Base-by-base conservation (phyloP, 2,113 vertebrate genomes). In the Vireo altiloquus region DNA sequence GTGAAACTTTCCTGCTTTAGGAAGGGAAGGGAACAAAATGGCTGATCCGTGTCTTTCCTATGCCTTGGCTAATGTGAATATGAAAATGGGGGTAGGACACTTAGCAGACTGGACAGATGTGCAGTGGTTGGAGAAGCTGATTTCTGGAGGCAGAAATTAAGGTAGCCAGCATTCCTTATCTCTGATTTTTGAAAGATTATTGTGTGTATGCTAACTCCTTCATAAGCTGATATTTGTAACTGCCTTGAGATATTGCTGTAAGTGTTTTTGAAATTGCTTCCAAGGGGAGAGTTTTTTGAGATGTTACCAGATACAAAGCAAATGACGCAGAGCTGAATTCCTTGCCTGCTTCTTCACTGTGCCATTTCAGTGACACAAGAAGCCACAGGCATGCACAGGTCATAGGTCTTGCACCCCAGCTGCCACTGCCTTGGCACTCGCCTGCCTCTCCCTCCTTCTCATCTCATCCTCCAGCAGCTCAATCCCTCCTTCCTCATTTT, bases 321-420 rank as follows among this genome's bases (percentile, higher is more conserved):
- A 85, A 63, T 66, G 68, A 81, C 3, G 2, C 75, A 83, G 42
- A 63, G 33, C 42, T 82, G 70, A 87, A 82, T 88, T 91, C 84
- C 61, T 77, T 50, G 53, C 54, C 84, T 88, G 47, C 15, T 50
- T 28, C 66, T 92, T 80, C 77, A 17, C 54, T 47, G 27, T 0
- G 0, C 42, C 5, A 10, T 70, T 83, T n/a, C 37, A 21, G 39
- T 78, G 87, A 92, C 86, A 78, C 23, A 31, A 52, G 37, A 89
- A 89, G 61, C 94, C 92, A 94, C 89, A 95, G 77, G 68, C 56
- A 96, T n/a, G 71, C 63, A 77, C 25, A 40, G 42, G 66, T 86
- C 60, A 15, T 33, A 39, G 35, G 16, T 82, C 39, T 57, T 61
- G 42, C 50, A n/a, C 33, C 24, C 19, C 46, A 65, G 70, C 63